These are phyloP conservation scores for Osmoderma eremita DNA, from an alignment of 2,888 invertebrate genomes.

Conservation along the genomic window DNA sequence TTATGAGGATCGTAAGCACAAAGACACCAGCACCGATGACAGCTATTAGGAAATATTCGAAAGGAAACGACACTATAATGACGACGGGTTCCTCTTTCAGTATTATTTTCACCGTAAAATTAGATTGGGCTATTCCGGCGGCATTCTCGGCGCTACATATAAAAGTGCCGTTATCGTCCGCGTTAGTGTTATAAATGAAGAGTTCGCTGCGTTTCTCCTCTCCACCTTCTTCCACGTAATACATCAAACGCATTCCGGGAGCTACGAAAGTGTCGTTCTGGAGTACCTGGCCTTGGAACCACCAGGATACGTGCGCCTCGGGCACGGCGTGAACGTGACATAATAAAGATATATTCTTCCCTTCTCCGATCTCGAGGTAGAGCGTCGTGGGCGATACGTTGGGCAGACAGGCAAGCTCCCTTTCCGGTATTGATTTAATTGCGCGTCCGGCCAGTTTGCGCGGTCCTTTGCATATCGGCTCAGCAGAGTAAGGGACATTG, in stretches of 20 bases:
- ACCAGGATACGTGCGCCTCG: constrained; percentile 84
- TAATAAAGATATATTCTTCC: constrained; percentile 83
- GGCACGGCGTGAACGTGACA: constrained; percentile 85
- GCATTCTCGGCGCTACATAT: constrained; percentile 87
- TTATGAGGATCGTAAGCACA: constrained; percentile 72
- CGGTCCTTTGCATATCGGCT: constrained; percentile 81
- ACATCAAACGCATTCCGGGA: constrained; percentile 74
- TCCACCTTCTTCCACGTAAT: constrained; percentile 76
- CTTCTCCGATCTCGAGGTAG: constrained; percentile 80
- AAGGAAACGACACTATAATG: constrained; percentile 66
- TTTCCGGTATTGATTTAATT: constrained; percentile 74
- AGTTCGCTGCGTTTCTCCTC: constrained; percentile 82
- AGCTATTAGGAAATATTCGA: constrained; percentile 77
- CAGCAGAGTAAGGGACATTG: constrained; percentile 80
- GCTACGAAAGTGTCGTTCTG: constrained; percentile 79
- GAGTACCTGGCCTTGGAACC: constrained; percentile 82
- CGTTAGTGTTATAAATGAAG: constrained; percentile 79
- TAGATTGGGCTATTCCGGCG: constrained; percentile 81
- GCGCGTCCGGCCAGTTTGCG: constrained; percentile 72
- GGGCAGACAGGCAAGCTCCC: constrained; percentile 84
- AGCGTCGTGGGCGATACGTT: constrained; percentile 80
- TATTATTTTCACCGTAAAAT: constrained; percentile 82
- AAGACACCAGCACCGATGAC: constrained; percentile 74
- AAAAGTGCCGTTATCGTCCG: constrained; percentile 86
- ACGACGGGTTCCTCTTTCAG: constrained; percentile 74